Evolutionary conservation across 92 coral and sea anemone genomes (phyloP), one percentile per base, ranked within the genome.

Genomic region (Zoanthus sansibaricus): DNA sequence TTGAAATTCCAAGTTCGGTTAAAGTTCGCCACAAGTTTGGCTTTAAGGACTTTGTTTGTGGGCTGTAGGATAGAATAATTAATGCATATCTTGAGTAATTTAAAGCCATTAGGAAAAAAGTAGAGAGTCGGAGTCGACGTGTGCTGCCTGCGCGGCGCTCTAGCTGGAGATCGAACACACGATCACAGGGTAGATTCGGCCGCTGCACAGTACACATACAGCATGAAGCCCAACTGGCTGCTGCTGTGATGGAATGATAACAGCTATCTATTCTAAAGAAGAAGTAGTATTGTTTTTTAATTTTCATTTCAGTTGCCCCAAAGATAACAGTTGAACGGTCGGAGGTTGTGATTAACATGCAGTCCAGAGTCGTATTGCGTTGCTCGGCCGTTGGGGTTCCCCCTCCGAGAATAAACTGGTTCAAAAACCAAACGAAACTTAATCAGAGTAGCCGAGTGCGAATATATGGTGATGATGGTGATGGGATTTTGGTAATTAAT

Each of bases 361-460:
- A 89, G n/a, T 87, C 90, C 15, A 89, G 86, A 31, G 45, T 90
- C 14, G 67, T 83, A 25, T 76, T 94, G 20, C 93, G 89, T n/a
- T 94, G 98, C 74, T 52, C 92, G 45, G 96, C 94, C 4, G 92
- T 93, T 17, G 98, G 98, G 42, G 90, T 93, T 7, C 98, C 98
- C 10, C 92, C 87, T 17, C 98, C 98, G 4, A 92, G 75, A 25
- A 74, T 93, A 71, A 51, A 72, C 25, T 94, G 98, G 98, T 69
- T 83, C 86, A 94, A 87, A 84, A 67, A 94, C 54, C 78, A 91
- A 37, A 75, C 25, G n/a, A 82, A 82, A 30, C 83, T 94, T 4
- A 77, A 78, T 67, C 69, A 37, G 18, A 62, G 32, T n/a, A 91
- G 85, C 69, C 90, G 98, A 44, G 87, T 91, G n/a, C 72, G 72